phyloP scores from a whole-genome alignment of 37 sponge, comb jelly and placozoan genomes.

The Geodia barretti region DNA sequence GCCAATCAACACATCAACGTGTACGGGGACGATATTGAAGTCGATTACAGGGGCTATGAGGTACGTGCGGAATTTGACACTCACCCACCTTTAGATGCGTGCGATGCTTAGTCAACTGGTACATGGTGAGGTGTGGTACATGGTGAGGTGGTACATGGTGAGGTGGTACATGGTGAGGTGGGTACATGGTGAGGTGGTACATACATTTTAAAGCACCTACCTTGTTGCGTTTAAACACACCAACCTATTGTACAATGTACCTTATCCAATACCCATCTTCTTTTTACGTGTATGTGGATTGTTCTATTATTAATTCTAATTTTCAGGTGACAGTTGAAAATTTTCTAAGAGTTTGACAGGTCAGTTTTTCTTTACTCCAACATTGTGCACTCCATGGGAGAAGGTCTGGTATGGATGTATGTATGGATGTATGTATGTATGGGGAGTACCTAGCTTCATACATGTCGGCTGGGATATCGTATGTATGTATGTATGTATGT shows the following conservation, averaged over 20 bases:
- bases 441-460: too few relatives aligned
- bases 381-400: neutral
- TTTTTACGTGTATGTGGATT: too few relatives aligned
- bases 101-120: neutral
- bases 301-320: too few relatives aligned
- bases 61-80: slow-evolving; percentile 42
- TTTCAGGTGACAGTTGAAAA: slow-evolving; percentile 92
- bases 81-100: neutral
- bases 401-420: too few relatives aligned
- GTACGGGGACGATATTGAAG: slow-evolving; percentile 95
- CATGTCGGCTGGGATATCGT: too few relatives aligned
- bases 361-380: neutral
- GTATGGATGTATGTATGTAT: neutral
- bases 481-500: too few relatives aligned
- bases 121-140: neutral
- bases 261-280: too few relatives aligned
- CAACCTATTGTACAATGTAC: too few relatives aligned
- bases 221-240: too few relatives aligned
- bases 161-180: too few relatives aligned
- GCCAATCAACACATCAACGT: slow-evolving; percentile 86
- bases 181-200: neutral
- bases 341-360: slow-evolving; percentile 93
- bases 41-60: slow-evolving; percentile 96
- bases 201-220: too few relatives aligned
- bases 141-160: neutral